phyloP scores from a whole-genome alignment of 2,113 vertebrate species.

The Carollia perspicillata region DNA sequence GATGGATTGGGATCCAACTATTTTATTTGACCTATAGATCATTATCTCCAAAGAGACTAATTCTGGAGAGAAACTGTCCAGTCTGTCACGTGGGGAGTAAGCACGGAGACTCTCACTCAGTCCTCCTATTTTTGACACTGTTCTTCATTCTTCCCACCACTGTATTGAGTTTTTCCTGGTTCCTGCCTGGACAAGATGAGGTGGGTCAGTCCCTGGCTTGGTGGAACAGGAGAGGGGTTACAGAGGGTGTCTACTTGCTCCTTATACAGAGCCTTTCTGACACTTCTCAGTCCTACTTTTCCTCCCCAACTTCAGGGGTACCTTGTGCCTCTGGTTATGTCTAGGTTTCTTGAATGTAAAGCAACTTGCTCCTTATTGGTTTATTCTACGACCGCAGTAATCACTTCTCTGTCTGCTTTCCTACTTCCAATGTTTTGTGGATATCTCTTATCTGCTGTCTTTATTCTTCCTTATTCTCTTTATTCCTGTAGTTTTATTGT shows the following conservation, averaged over 20 bases:
- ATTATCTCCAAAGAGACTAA: neutral
- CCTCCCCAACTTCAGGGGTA: neutral
- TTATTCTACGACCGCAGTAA: neutral
- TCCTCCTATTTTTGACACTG: neutral
- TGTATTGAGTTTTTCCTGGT: neutral
- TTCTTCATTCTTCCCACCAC: neutral
- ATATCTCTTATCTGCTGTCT: neutral
- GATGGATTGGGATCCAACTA: neutral
- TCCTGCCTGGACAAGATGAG: neutral
- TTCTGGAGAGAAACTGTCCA: neutral
- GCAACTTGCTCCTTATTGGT: neutral
- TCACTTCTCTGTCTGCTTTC: neutral
- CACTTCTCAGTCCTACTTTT: neutral
- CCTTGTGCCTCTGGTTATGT: neutral
- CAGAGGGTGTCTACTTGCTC: neutral
- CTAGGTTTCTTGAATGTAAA: neutral
- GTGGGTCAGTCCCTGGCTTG: neutral
- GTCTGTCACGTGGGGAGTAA: neutral
- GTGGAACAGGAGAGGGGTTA: neutral
- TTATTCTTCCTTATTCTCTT: neutral
- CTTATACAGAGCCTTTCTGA: neutral
- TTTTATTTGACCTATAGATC: neutral
- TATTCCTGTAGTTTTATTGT: neutral
- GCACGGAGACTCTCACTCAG: neutral
- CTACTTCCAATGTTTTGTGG: neutral